Base-by-base conservation (phyloP, 2,797 vertebrate genomes). In the Muraenolepis orangiensis region DNA sequence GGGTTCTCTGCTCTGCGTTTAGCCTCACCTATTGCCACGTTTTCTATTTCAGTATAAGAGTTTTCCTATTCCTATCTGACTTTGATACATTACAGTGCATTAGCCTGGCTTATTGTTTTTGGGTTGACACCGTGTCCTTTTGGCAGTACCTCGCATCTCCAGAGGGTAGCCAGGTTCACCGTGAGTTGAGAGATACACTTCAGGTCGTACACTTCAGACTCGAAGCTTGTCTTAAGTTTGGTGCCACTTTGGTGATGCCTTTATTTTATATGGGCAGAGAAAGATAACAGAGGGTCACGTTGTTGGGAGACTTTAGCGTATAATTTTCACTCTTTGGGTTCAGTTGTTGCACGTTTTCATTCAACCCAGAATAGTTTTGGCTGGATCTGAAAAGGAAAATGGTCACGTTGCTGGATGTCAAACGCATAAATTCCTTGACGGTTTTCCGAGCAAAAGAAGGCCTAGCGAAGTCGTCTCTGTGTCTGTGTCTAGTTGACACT, bases 121-220 rank as follows among this genome's bases (percentile, higher is more conserved):
- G 57, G 57, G 57, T 64, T 69, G 57, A 83, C 66, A 66, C 77
- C 57, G 76, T 86, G 86, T 77, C 16, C 76, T 85, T 82, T 81
- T 80, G 80, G 77, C 75, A 81, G 72, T 76, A 72, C 75, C 29
- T 13, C 73, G 28, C 71, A 72, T 82, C 74, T 82, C 36, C 23
- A 8, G 57, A 46, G 51, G 69, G 68, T 74, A 78, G 77, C 74
- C 72, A 78, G 78, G 81, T 88, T 87, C 78, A 81, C 66, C 74
- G 66, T 80, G 77, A 85, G 81, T 75, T 80, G 77, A 85, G 42
- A 72, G 18, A 72, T 57, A 32, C 31, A 68, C n/a, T n/a, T n/a
- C 76, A 66, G 76, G 76, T 70, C 78, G 32, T 71, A 16, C 78
- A 80, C 57, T 79, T 75, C 70, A 69, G 73, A 66, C 76, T 77